Base-by-base conservation (phyloP, 2,797 vertebrate species). In the Channallabes apus region DNA sequence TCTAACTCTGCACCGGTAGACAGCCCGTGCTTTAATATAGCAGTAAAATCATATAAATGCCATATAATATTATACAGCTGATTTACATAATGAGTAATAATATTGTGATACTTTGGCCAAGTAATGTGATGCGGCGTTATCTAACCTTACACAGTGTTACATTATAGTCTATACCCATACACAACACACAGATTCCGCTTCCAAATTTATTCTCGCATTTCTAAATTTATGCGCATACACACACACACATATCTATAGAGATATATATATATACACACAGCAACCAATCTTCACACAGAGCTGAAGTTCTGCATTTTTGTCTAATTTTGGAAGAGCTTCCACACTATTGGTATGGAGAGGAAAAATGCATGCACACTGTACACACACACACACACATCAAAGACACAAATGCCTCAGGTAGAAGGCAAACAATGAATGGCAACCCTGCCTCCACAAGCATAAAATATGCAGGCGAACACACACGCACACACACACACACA, bases 391-490 rank as follows among this genome's bases (percentile, higher is more conserved):
- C 64, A 82, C 32, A 54, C 46, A 83, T 80, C 65, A 82, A 62
- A 83, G 61, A 41, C 62, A 83, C 56, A 73, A 71, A 72, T 72
- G 65, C 41, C 59, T 72, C 41, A 62, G 38, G 80, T 86, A 65
- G 69, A 71, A 85, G 46, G 64, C 64, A 64, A 62, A 82, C 76
- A 83, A 61, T 69, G 72, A 82, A 76, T 79, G 81, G 67, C 64
- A 86, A 83, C 56, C 41, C 64, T 51, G 56, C 35, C 73, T 77
- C 27, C 61, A 82, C 38, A 82, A 76, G 71, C 84, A 75, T 61
- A 78, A 86, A 78, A 86, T 86, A 86, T 82, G 80, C 82, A 86
- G 68, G 17, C 41, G n/a, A 80, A 80, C 77, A 62, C 61, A 83
- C 51, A 54, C 72, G 56, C 73, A 80, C 62, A 76, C 64, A 77